Percentiles rank a stretch among this genome's conserved stretches.
These are phyloP conservation scores for Callosobruchus maculatus DNA, from an alignment of 2,888 invertebrate species.

Conservation along the genomic window DNA sequence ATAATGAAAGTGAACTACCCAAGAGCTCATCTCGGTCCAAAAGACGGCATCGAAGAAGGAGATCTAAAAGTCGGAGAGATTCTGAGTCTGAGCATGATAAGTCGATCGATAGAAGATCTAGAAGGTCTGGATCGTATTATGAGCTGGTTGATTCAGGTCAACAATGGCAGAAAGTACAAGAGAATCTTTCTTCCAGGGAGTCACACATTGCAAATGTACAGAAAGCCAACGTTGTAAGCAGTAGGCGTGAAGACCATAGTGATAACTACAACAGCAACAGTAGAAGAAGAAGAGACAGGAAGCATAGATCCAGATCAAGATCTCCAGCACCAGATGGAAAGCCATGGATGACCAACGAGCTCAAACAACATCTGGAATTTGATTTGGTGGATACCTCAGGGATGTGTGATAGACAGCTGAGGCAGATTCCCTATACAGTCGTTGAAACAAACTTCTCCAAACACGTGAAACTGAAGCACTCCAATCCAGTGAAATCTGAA, in stretches of 20 bases:
- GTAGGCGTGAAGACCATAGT: slow-evolving; percentile 20
- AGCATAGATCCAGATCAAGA: slow-evolving; percentile 51
- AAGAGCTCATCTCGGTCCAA: slow-evolving; percentile 79
- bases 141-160: slow-evolving; percentile 84
- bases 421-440: slow-evolving; percentile 86
- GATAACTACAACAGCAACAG: slow-evolving; percentile 17
- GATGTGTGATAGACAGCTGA: slow-evolving; percentile 81
- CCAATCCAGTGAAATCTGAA: slow-evolving; percentile 21
- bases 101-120: slow-evolving; percentile 21
- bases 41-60: slow-evolving; percentile 69
- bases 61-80: slow-evolving; percentile 72
- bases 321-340: slow-evolving; percentile 72
- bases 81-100: slow-evolving; percentile 67
- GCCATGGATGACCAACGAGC: slow-evolving; percentile 67
- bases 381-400: slow-evolving; percentile 84
- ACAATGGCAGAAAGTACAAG: slow-evolving; percentile 84
- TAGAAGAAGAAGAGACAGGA: slow-evolving; percentile 30
- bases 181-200: slow-evolving; percentile 49
- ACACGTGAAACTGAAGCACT: slow-evolving; percentile 54
- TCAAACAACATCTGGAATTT: slow-evolving; percentile 84
- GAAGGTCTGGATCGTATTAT: slow-evolving; percentile 43
- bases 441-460: slow-evolving; percentile 69
- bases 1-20: slow-evolving; percentile 87
- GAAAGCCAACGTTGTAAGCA: slow-evolving; percentile 65
- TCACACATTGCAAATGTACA: slow-evolving; percentile 55